phyloP scores from a whole-genome alignment of 2,888 invertebrate species.

The Pollenia griseotomentosa region DNA sequence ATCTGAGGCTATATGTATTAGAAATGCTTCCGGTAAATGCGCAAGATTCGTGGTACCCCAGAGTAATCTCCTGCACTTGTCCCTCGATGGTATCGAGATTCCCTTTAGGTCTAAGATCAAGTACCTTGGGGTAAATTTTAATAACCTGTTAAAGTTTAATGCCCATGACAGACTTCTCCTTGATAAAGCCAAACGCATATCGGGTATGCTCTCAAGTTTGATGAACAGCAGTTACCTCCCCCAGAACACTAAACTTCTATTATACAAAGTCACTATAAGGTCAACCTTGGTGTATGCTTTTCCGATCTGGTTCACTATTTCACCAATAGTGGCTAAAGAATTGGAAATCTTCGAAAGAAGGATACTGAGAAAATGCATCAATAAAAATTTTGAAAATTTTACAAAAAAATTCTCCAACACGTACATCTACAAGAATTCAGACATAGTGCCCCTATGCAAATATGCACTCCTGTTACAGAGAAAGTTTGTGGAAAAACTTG shows the following conservation, averaged over 20 bases:
- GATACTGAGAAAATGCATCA: conserved; percentile 16
- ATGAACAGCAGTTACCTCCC: conserved; percentile 10
- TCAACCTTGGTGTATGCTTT: conserved; percentile 1
- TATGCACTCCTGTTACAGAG: no score
- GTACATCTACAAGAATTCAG: neutral
- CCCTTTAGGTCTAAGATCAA: conserved; percentile 31
- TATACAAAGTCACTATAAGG: neutral
- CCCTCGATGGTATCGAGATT: conserved; percentile 13
- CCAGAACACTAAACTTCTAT: neutral
- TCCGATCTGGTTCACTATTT: conserved; percentile 35
- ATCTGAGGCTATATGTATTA: conserved; percentile 38
- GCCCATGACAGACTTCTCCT: no score
- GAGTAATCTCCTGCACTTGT: conserved; percentile 14
- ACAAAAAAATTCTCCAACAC: conserved; percentile 2
- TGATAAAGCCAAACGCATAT: no score
- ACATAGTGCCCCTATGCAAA: no score
- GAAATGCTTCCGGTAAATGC: conserved; percentile 46
- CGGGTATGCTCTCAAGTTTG: no score
- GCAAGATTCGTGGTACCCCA: conserved; percentile 4
- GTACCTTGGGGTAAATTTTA: neutral
- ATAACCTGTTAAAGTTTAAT: neutral
- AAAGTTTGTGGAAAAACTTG: no score
- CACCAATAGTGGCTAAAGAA: conserved; percentile 26
- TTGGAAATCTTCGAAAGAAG: conserved; percentile 12
- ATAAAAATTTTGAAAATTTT: neutral